phyloP scores from a whole-genome alignment of 2,797 vertebrate species.

The Neostethus bicornis region DNA sequence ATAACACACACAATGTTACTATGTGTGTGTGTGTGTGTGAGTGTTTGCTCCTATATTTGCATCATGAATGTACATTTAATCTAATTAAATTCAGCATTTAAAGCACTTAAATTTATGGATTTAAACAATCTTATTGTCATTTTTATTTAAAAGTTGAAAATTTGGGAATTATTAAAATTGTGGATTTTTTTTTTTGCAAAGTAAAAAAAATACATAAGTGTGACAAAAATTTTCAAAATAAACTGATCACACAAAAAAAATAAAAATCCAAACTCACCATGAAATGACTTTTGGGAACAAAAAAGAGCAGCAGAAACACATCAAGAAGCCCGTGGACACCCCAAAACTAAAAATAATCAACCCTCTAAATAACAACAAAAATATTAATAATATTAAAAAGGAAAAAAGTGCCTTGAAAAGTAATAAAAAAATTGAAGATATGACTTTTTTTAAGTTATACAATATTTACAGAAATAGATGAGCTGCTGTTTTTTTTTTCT shows the following conservation, averaged over 20 bases:
- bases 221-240: conserved; percentile 6
- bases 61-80: conserved; percentile 40
- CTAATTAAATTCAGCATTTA: conserved; percentile 46
- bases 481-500: conserved; percentile 50
- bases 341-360: too few relatives aligned
- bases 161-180: too few relatives aligned
- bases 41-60: conserved; percentile 5
- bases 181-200: too few relatives aligned
- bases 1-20: neutral
- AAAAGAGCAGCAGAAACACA: conserved; percentile 66
- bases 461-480: conserved; percentile 82
- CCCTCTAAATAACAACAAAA: conserved; percentile 35
- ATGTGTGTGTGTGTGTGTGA: neutral
- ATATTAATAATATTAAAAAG: conserved; percentile 62
- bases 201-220: conserved; percentile 3
- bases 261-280: neutral
- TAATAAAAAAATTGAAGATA: conserved; percentile 48
- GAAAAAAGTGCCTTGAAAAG: conserved; percentile 82
- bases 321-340: conserved; percentile 55
- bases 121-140: conserved; percentile 35
- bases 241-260: conserved; percentile 3
- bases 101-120: neutral
- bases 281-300: conserved; percentile 51
- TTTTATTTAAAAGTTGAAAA: conserved; percentile 27
- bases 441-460: conserved; percentile 81